Evolutionary conservation across 1,140 invertebrate species (phyloP).

Genomic region (Oreohelix idahoensis): DNA sequence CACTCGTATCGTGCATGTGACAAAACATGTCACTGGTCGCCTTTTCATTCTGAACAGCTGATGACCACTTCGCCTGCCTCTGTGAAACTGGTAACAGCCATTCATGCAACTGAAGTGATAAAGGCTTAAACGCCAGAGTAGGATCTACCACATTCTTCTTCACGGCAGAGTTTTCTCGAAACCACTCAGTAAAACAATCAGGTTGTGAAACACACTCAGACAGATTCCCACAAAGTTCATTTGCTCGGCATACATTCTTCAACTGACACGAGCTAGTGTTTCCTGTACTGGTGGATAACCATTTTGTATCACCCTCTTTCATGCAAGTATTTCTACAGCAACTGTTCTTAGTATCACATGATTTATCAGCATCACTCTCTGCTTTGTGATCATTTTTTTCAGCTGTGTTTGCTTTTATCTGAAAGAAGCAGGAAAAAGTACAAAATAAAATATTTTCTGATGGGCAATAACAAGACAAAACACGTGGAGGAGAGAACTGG

Average conservation of each 20-base stretch:
- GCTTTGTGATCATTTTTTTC: not conserved
- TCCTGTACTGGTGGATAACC: not conserved
- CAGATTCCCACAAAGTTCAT: not conserved
- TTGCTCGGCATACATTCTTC: not conserved
- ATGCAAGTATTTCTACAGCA: not conserved
- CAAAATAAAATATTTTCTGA: too few relatives aligned
- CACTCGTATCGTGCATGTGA: not conserved
- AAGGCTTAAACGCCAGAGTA: not conserved
- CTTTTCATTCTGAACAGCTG: not conserved
- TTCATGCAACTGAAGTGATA: not conserved
- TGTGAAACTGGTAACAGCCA: not conserved
- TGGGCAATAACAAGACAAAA: too few relatives aligned
- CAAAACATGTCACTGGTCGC: not conserved
- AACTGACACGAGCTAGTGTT: not conserved
- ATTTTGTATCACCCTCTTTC: not conserved
- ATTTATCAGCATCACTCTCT: not conserved
- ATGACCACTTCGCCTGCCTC: not conserved
- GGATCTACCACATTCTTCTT: constrained; percentile 1
- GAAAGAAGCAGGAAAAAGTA: not conserved
- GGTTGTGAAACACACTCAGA: constrained; percentile 3
- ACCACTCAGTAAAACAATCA: not conserved
- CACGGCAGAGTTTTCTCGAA: not conserved
- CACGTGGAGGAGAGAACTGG: too few relatives aligned
- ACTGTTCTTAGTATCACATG: not conserved
- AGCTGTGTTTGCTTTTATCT: not conserved